phyloP scores from a whole-genome alignment of 2,797 vertebrate species.

The Sebastes itinus region DNA sequence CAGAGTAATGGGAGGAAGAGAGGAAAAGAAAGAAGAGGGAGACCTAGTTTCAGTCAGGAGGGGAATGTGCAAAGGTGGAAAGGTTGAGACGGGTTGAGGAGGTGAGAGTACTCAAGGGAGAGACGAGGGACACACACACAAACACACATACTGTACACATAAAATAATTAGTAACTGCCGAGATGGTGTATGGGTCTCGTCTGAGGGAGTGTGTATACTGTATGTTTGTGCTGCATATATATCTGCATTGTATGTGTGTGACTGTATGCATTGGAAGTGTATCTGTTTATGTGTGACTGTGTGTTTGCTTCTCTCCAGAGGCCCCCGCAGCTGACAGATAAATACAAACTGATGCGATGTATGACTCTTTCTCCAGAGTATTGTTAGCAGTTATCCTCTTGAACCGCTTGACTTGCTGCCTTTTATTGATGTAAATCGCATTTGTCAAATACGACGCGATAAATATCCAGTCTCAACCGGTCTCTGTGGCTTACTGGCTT shows the following conservation, averaged over 20 bases:
- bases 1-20: constrained; percentile 47
- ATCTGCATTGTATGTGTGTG: background rate
- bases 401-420: constrained; percentile 44
- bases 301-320: constrained; percentile 28
- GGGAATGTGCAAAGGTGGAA: constrained; percentile 69
- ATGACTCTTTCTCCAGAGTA: constrained; percentile 52
- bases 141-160: constrained; percentile 22
- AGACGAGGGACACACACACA: constrained; percentile 14
- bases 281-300: constrained; percentile 7
- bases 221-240: background rate
- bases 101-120: constrained; percentile 62
- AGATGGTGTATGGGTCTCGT: background rate
- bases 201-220: background rate
- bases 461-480: constrained; percentile 16
- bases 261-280: background rate
- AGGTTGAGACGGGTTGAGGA: constrained; percentile 67
- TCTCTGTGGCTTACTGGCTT: constrained; percentile 36
- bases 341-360: constrained; percentile 46
- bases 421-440: constrained; percentile 48
- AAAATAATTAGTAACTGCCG: constrained; percentile 18
- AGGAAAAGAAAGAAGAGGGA: constrained; percentile 47
- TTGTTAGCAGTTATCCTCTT: constrained; percentile 55
- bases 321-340: constrained; percentile 47
- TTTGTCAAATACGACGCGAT: constrained; percentile 49
- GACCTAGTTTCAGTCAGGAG: constrained; percentile 70